phyloP scores from a whole-genome alignment of 2,888 invertebrate genomes.

The Cantharis flavilabris region DNA sequence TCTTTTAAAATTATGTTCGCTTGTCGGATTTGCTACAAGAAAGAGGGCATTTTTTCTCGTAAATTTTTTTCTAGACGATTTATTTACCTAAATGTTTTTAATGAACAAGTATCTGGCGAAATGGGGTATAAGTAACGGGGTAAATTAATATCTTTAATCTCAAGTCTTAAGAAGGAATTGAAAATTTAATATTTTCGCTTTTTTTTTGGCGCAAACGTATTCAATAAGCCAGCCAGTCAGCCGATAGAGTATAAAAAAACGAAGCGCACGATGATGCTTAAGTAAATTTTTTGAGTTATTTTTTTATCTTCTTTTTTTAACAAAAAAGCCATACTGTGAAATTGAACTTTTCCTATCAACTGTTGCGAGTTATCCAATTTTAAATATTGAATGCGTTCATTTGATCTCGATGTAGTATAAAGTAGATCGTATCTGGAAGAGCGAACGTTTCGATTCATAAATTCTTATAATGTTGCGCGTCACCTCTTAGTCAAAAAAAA shows the following conservation, averaged over 20 bases:
- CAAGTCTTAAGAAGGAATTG: slow-evolving; percentile 7
- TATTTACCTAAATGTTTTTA: slow-evolving; percentile 26
- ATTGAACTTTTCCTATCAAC: slow-evolving; percentile 47
- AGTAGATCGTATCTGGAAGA: slow-evolving; percentile 37
- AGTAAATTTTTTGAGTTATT: slow-evolving; percentile 2
- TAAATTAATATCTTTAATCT: slow-evolving; percentile 24
- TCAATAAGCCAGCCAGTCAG: no score
- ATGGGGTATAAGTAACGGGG: slow-evolving; percentile 27
- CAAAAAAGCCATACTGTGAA: slow-evolving; percentile 34
- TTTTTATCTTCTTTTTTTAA: slow-evolving; percentile 3
- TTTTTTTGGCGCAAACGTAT: no score
- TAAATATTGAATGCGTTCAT: slow-evolving; percentile 44
- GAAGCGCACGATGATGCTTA: neutral
- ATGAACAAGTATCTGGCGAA: slow-evolving; percentile 21
- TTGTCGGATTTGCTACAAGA: neutral
- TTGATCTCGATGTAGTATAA: slow-evolving; percentile 45
- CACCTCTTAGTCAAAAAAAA: slow-evolving; percentile 19
- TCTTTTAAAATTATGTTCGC: slow-evolving; percentile 7
- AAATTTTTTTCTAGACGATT: slow-evolving; percentile 26
- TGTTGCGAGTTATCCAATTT: slow-evolving; percentile 50
- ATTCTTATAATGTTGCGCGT: slow-evolving; percentile 11
- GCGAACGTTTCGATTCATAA: slow-evolving; percentile 18
- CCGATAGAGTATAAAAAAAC: neutral
- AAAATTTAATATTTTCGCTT: slow-evolving; percentile 8
- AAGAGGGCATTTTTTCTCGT: neutral